Evolutionary conservation across 2,797 vertebrate species (phyloP).

Genomic region (Myotis vivesi): DNA sequence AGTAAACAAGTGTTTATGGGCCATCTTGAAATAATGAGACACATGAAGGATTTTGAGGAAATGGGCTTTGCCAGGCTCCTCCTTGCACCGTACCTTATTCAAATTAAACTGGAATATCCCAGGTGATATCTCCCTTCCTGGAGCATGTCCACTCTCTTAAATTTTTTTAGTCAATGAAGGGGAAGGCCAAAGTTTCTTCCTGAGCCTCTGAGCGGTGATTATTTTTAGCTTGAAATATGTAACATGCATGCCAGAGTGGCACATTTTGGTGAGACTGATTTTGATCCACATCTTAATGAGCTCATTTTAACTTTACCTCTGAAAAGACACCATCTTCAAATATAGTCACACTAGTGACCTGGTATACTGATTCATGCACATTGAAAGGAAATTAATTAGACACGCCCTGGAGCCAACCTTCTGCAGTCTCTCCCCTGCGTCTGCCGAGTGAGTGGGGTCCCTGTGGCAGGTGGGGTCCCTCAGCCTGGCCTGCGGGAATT

Average conservation of each 20-base stretch:
- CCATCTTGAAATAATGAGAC: background rate
- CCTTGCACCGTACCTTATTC: background rate
- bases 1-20: background rate
- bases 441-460: too few relatives aligned
- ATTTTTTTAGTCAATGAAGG: background rate
- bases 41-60: background rate
- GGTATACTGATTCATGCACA: too few relatives aligned
- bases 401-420: too few relatives aligned
- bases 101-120: background rate
- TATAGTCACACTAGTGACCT: background rate
- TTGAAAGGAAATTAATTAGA: too few relatives aligned
- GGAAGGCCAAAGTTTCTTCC: background rate
- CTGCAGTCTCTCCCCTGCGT: too few relatives aligned
- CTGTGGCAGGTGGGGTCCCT: too few relatives aligned
- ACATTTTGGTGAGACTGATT: background rate
- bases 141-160: background rate
- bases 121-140: background rate
- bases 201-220: background rate
- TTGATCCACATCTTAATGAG: background rate
- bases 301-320: background rate
- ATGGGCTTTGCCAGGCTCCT: background rate
- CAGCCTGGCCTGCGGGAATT: too few relatives aligned
- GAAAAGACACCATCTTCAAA: background rate
- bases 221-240: background rate
- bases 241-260: background rate